These are phyloP conservation scores for Myotis planiceps DNA, from an alignment of 2,797 vertebrate genomes.

Conservation along the genomic window DNA sequence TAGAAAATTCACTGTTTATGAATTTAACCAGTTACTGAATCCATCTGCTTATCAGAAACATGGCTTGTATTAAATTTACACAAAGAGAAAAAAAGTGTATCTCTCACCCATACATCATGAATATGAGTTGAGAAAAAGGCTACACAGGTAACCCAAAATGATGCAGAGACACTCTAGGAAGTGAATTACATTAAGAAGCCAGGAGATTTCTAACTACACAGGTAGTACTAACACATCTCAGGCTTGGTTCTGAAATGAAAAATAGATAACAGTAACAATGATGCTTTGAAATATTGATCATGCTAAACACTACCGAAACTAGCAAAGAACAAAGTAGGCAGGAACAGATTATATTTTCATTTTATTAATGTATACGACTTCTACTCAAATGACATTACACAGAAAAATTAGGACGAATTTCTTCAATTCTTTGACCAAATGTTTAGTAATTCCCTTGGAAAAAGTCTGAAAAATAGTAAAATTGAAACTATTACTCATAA, in stretches of 20 bases:
- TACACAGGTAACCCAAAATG: not conserved
- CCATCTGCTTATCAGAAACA: not conserved
- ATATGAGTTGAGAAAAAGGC: not conserved
- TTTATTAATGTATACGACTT: not conserved
- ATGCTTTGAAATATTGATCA: slow-evolving; percentile 6
- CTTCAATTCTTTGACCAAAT: not conserved
- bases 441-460: not conserved
- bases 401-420: not conserved
- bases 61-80: not conserved
- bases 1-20: not conserved
- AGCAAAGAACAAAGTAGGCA: not conserved
- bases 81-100: not conserved
- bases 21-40: not conserved
- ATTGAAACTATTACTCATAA: not conserved
- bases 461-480: not conserved
- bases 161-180: not conserved
- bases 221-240: not conserved
- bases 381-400: not conserved
- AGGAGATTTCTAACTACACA: not conserved
- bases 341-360: not conserved
- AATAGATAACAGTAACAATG: not conserved
- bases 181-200: not conserved
- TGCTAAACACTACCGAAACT: not conserved
- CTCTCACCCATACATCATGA: not conserved
- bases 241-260: not conserved